A percentile compares a stretch with the other conserved stretches of the same genome.
Conservation (phyloP, 2,113 vertebrate genomes). For the Setophaga petechia region DNA sequence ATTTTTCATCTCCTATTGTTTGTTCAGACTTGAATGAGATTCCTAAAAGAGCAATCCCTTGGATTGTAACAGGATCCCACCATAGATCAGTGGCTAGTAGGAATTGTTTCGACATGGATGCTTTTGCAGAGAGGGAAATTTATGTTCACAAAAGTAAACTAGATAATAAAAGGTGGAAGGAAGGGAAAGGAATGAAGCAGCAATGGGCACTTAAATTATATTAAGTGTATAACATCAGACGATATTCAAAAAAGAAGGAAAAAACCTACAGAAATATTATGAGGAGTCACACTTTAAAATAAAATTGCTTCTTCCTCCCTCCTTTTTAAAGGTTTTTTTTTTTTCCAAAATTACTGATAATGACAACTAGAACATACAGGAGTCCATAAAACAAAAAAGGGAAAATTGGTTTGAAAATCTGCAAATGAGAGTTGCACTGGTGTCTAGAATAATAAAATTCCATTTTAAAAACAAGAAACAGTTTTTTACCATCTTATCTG, state of each 20-base stretch:
- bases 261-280: background rate
- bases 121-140: conserved; percentile 7
- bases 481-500: background rate
- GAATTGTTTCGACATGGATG: background rate
- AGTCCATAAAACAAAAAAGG: background rate
- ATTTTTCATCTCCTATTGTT: conserved; percentile 57
- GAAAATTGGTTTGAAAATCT: background rate
- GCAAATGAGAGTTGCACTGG: background rate
- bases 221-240: background rate
- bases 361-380: background rate
- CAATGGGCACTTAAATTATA: background rate
- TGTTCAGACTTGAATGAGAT: conserved; percentile 56
- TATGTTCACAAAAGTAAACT: background rate
- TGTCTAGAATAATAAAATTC: background rate
- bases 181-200: background rate
- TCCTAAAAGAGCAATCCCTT: conserved; percentile 48
- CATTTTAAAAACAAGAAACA: background rate
- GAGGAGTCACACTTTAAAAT: background rate
- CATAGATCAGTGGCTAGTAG: background rate
- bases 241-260: background rate
- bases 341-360: background rate
- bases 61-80: conserved; percentile 21
- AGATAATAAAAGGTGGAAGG: background rate
- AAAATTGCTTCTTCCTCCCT: background rate
- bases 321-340: background rate